These are phyloP conservation scores for Oophaga pumilio DNA, from an alignment of 2,113 vertebrate species.

Conservation along the genomic window DNA sequence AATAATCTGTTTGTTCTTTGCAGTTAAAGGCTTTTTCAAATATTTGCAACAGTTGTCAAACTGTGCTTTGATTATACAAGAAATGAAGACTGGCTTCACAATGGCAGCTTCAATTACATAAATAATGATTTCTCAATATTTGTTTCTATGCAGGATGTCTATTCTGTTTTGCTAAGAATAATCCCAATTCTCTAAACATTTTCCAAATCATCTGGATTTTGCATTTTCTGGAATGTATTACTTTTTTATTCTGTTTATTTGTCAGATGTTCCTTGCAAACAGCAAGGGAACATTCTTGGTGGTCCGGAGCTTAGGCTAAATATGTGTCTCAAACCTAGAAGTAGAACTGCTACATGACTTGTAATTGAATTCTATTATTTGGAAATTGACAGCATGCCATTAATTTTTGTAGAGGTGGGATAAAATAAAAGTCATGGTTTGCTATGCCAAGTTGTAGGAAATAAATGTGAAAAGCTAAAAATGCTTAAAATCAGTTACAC, in stretches of 20 bases:
- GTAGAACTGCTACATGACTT: conserved; percentile 22
- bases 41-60: conserved; percentile 11
- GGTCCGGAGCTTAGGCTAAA: conserved; percentile 15
- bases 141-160: conserved; percentile 42
- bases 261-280: conserved; percentile 44
- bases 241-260: conserved; percentile 47
- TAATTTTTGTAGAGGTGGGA: not conserved
- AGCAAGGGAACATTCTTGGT: conserved; percentile 39
- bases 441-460: not conserved
- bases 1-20: not conserved
- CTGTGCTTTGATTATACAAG: not conserved
- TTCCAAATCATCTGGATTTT: conserved; percentile 49
- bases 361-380: conserved; percentile 32
- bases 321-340: not conserved
- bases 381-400: conserved; percentile 1
- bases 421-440: not conserved
- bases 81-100: not conserved
- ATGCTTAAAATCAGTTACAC: not conserved
- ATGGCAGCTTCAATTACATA: conserved; percentile 5
- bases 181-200: conserved; percentile 45
- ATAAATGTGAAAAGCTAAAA: not conserved
- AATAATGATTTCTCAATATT: conserved; percentile 44
- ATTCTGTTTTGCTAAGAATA: conserved; percentile 45
- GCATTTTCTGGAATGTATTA: conserved; percentile 54
- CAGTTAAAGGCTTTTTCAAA: conserved; percentile 13